Conservation (phyloP, 2,888 invertebrate species). For the Alloplasta piceator region DNA sequence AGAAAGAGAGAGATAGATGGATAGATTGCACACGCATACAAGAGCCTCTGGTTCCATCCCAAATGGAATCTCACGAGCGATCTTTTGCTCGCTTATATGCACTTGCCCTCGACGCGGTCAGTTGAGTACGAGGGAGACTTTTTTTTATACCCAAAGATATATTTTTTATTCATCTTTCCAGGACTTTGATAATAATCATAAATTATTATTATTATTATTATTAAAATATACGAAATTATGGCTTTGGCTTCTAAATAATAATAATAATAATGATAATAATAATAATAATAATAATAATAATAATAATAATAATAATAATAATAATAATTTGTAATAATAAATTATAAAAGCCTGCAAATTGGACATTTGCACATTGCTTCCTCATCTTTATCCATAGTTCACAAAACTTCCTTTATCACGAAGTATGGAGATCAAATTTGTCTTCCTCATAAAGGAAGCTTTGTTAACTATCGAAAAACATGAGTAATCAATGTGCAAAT, state of each 20-base stretch:
- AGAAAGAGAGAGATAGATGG: conserved; percentile 46
- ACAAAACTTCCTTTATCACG: too few species aligned
- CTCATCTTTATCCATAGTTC: too few species aligned
- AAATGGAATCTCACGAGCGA: conserved; percentile 64
- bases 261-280: conserved; percentile 9
- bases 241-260: conserved; percentile 2
- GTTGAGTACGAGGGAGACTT: conserved; percentile 42
- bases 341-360: too few species aligned
- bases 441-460: too few species aligned
- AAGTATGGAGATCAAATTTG: too few species aligned
- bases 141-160: neutral
- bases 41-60: conserved; percentile 57
- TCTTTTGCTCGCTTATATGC: conserved; percentile 54
- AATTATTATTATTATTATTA: too few species aligned
- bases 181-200: conserved; percentile 36
- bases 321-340: conserved; percentile 9
- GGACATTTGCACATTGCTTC: too few species aligned
- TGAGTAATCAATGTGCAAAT: too few species aligned
- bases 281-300: neutral
- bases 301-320: conserved; percentile 41
- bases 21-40: conserved; percentile 22
- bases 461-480: too few species aligned
- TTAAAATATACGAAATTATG: too few species aligned
- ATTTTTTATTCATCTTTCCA: conserved; percentile 7
- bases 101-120: conserved; percentile 35